These are phyloP conservation scores for Timandra comae DNA, from an alignment of 2,888 invertebrate genomes.

Conservation along the genomic window DNA sequence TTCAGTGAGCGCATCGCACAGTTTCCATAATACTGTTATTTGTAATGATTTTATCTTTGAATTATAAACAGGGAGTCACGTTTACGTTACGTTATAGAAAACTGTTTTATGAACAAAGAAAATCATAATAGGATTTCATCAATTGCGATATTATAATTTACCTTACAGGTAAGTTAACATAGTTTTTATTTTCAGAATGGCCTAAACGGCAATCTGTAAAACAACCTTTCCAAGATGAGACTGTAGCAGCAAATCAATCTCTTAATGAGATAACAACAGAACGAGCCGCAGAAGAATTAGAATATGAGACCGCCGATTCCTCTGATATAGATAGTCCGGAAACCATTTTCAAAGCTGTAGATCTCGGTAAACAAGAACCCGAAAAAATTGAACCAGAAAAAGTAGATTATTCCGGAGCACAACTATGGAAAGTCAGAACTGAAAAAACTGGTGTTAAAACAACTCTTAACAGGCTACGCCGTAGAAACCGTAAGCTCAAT, in stretches of 20 bases:
- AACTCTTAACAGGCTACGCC: constrained; percentile 44
- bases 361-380: constrained; percentile 19
- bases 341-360: constrained; percentile 18
- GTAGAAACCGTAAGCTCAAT: constrained; percentile 55
- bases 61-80: too few relatives aligned
- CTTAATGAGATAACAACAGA: constrained; percentile 18
- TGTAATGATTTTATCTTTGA: too few relatives aligned
- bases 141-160: too few relatives aligned
- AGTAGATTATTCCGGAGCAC: constrained; percentile 84
- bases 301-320: constrained; percentile 23
- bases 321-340: constrained; percentile 17
- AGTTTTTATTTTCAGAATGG: constrained; percentile 45
- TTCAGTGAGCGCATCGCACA: constrained; percentile 18
- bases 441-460: constrained; percentile 63
- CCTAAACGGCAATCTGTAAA: constrained; percentile 53
- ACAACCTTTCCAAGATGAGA: constrained; percentile 45
- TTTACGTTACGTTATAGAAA: too few relatives aligned
- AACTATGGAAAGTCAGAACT: constrained; percentile 82
- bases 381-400: constrained; percentile 33
- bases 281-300: constrained; percentile 21
- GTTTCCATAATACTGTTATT: too few relatives aligned
- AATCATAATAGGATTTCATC: too few relatives aligned
- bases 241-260: too few relatives aligned
- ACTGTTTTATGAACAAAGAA: too few relatives aligned
- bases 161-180: too few relatives aligned